Evolutionary conservation across 2,888 invertebrate species (phyloP).

Genomic region (Automeris io): DNA sequence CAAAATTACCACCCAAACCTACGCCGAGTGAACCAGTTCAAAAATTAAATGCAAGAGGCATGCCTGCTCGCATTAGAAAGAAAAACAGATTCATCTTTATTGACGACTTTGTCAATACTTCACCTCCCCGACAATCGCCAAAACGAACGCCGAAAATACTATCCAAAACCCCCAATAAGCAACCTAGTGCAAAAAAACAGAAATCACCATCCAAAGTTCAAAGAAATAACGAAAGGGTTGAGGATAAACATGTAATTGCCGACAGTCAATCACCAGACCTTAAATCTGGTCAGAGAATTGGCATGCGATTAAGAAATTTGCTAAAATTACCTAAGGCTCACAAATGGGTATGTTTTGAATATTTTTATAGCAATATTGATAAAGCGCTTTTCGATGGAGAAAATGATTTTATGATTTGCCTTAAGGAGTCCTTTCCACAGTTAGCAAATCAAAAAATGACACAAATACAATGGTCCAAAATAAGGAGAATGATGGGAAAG

Average conservation of each 20-base stretch:
- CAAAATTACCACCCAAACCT: slow-evolving; percentile 82
- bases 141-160: slow-evolving; percentile 80
- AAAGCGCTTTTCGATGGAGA: slow-evolving; percentile 95
- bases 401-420: slow-evolving; percentile 96
- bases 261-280: slow-evolving; percentile 82
- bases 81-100: slow-evolving; percentile 93
- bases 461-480: slow-evolving; percentile 96
- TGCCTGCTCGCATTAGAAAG: slow-evolving; percentile 93
- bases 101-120: slow-evolving; percentile 88
- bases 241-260: slow-evolving; percentile 57
- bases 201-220: slow-evolving; percentile 75
- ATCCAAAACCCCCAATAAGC: slow-evolving; percentile 59
- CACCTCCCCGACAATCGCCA: slow-evolving; percentile 84
- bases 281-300: slow-evolving; percentile 92
- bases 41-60: slow-evolving; percentile 89
- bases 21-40: slow-evolving; percentile 86
- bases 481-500: slow-evolving; percentile 97
- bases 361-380: slow-evolving; percentile 99
- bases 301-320: slow-evolving; percentile 91
- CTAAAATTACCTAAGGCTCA: slow-evolving; percentile 98
- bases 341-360: slow-evolving; percentile 99
- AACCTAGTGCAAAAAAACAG: slow-evolving; percentile 62
- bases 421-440: slow-evolving; percentile 95
- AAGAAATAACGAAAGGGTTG: slow-evolving; percentile 54
- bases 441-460: slow-evolving; percentile 89